These are phyloP conservation scores for Anoura caudifer DNA, from an alignment of 2,113 vertebrate species.

Conservation along the genomic window DNA sequence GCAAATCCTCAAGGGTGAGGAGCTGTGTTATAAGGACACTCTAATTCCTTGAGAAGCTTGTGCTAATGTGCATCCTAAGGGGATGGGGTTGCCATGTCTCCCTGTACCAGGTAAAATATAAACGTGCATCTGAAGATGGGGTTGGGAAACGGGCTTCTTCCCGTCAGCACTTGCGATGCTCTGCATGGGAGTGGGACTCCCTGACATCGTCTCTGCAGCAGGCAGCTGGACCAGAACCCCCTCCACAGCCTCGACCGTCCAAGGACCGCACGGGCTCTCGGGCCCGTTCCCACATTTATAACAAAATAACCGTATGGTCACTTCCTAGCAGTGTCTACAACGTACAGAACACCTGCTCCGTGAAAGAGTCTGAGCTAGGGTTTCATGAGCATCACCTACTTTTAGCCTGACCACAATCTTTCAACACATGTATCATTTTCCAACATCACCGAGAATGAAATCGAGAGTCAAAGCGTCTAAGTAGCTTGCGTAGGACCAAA, in stretches of 20 bases:
- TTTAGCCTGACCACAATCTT: background rate
- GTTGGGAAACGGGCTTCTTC: background rate
- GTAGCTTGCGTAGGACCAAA: background rate
- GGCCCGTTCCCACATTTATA: background rate
- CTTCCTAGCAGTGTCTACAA: background rate
- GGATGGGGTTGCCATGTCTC: background rate
- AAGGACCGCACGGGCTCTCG: background rate
- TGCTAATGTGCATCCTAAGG: background rate
- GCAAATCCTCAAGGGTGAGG: background rate
- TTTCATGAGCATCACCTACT: background rate
- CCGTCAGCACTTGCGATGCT: background rate
- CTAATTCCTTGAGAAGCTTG: background rate
- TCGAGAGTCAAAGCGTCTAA: background rate
- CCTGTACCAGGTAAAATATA: background rate
- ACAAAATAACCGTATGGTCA: background rate
- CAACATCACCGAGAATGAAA: slow-evolving; percentile 11
- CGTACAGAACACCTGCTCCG: background rate
- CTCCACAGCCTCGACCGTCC: background rate
- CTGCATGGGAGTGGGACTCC: background rate
- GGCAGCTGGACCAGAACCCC: background rate
- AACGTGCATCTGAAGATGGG: background rate
- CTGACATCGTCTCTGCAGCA: background rate
- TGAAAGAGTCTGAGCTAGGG: background rate
- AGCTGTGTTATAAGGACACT: background rate
- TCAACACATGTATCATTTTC: background rate